These are phyloP conservation scores for Chrysocyon brachyurus DNA, from an alignment of 2,797 vertebrate genomes.

Conservation along the genomic window DNA sequence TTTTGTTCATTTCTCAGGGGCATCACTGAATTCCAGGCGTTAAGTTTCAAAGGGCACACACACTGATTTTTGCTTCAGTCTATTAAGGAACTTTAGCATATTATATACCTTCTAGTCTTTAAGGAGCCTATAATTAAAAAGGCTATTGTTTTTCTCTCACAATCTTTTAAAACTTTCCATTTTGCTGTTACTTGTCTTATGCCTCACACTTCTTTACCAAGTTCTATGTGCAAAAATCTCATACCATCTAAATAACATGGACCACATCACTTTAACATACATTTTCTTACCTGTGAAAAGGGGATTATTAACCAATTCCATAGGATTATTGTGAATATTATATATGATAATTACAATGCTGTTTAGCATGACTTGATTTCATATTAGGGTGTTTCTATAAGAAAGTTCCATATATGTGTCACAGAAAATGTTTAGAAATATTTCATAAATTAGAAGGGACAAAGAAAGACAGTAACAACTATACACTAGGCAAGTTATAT, in stretches of 20 bases:
- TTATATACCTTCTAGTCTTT: background rate
- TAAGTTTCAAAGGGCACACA: slow-evolving; percentile 19
- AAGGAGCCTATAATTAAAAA: background rate
- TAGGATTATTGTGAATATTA: background rate
- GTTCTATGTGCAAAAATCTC: background rate
- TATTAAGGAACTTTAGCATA: background rate
- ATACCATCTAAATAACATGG: background rate
- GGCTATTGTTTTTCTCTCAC: background rate
- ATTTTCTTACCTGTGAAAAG: background rate
- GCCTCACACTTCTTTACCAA: background rate
- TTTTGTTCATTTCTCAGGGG: background rate
- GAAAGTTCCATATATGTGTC: background rate
- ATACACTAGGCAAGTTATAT: background rate
- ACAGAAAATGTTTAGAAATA: background rate
- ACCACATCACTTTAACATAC: background rate
- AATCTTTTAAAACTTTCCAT: background rate
- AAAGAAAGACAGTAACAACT: background rate
- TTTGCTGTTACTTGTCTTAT: background rate
- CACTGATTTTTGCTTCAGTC: background rate
- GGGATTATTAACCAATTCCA: background rate
- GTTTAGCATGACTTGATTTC: background rate
- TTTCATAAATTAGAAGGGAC: background rate
- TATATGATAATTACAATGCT: background rate
- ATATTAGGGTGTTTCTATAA: background rate
- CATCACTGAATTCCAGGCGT: background rate